phyloP scores from a whole-genome alignment of 2,113 vertebrate genomes.

The Ageneiosus marmoratus region DNA sequence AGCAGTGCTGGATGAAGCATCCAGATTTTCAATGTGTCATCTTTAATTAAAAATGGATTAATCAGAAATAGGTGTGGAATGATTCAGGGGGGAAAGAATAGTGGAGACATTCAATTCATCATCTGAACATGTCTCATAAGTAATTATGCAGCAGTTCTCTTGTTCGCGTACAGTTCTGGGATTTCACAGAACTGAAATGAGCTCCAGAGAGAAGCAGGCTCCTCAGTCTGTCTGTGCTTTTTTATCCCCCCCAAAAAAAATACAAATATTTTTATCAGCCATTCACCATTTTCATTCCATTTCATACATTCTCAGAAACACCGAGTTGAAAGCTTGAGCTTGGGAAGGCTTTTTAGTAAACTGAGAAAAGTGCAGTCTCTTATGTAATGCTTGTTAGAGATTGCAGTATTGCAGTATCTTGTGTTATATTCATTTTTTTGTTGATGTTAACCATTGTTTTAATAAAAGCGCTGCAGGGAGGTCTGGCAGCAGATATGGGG shows the following conservation, averaged over 20 bases:
- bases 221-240: not conserved
- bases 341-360: slow-evolving; percentile 28
- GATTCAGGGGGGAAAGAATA: slow-evolving; percentile 16
- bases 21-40: slow-evolving; percentile 49
- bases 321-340: slow-evolving; percentile 11
- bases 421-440: not conserved
- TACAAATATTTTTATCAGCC: not conserved
- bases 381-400: slow-evolving; percentile 20
- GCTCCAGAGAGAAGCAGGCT: not conserved
- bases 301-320: slow-evolving; percentile 4
- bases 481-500: slow-evolving; percentile 38
- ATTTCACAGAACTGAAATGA: slow-evolving; percentile 24
- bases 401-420: slow-evolving; percentile 3
- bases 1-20: slow-evolving; percentile 32
- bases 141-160: slow-evolving; percentile 48
- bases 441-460: slow-evolving; percentile 28
- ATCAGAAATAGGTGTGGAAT: slow-evolving; percentile 36
- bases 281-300: slow-evolving; percentile 11
- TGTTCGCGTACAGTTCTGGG: slow-evolving; percentile 41
- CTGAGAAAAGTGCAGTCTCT: slow-evolving; percentile 23
- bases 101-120: slow-evolving; percentile 45
- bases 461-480: slow-evolving; percentile 31
- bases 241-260: not conserved
- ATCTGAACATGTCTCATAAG: slow-evolving; percentile 42
- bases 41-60: slow-evolving; percentile 54